phyloP scores from a whole-genome alignment of 2,888 invertebrate genomes.

The Sarcophaga carnaria region DNA sequence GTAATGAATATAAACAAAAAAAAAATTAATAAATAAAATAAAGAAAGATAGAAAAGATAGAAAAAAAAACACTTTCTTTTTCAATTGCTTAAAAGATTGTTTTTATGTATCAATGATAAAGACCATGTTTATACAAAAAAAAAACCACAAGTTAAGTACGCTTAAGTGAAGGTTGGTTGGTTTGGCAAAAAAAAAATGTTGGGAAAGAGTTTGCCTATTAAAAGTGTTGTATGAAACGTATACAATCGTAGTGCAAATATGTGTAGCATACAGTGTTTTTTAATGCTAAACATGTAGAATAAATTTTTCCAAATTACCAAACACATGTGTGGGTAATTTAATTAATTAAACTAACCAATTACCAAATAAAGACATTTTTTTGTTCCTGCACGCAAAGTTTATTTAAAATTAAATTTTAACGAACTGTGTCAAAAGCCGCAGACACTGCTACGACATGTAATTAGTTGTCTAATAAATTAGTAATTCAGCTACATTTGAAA shows the following conservation, averaged over 20 bases:
- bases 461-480: no score
- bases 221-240: no score
- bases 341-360: background rate
- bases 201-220: no score
- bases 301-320: background rate
- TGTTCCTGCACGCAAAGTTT: no score
- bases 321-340: background rate
- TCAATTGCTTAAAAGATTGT: constrained; percentile 59
- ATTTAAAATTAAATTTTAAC: no score
- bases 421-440: no score
- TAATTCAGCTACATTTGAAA: no score
- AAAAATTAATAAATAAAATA: background rate
- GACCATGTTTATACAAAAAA: background rate
- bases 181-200: background rate
- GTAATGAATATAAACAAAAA: constrained; percentile 32
- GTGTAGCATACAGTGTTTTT: no score
- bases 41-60: constrained; percentile 14
- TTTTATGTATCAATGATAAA: constrained; percentile 41
- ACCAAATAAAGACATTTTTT: no score
- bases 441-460: no score
- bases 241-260: no score
- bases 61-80: constrained; percentile 63
- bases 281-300: constrained; percentile 9
- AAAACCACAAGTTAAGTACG: background rate
- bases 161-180: constrained; percentile 27